Evolutionary conservation across 1,140 invertebrate genomes (phyloP), one percentile per base, ranked within the genome.

Genomic region (Subanguina moxae): DNA sequence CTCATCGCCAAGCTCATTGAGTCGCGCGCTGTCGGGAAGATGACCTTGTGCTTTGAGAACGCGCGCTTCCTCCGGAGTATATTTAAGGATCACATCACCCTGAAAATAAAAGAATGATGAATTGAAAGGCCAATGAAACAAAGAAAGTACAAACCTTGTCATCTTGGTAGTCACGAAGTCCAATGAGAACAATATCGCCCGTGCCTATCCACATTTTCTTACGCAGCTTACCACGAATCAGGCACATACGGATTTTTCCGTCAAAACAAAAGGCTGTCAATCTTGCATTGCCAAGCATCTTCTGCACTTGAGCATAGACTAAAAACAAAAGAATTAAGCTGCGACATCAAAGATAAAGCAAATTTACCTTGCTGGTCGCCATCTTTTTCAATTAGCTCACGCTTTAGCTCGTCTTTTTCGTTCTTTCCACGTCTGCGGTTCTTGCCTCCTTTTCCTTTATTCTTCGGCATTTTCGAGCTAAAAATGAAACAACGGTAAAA

Each of bases 171-270:
- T 97, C 93, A 84, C 94, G 87, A 23, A 87, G 86, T 72, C 94
- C 93, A 77, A 97, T 92, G 74, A 97, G 85, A 84, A 97, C 96
- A 68, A 97, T 96, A 81, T 97, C 94, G 70, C 93, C 91, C 77
- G 92, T 91, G 86, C 97, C 97, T 74, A 98, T 98, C 95, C 95
- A 98, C 0, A 95, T 87, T 87, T 96, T 95, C 88, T 96, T 96
- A 74, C 93, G 86, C 57, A 96, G 87, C 62, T 86, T 98, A 69
- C 95, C 95, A 87, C 96, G 87, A 84, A 98, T 99, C 85, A 98
- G 95, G 88, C 95, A 98, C 77, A 98, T 87, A 84, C 96, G 87
- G 87, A 96, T 96, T 27, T 90, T 90, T 78, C 92, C 92, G 88
- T 99, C 95, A 86, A 98, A 97, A 85, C 95, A 99, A 89, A 94